Evolutionary conservation across 2,888 invertebrate species (phyloP), one percentile per base, ranked within the genome.

Genomic region (Cabera pusaria): DNA sequence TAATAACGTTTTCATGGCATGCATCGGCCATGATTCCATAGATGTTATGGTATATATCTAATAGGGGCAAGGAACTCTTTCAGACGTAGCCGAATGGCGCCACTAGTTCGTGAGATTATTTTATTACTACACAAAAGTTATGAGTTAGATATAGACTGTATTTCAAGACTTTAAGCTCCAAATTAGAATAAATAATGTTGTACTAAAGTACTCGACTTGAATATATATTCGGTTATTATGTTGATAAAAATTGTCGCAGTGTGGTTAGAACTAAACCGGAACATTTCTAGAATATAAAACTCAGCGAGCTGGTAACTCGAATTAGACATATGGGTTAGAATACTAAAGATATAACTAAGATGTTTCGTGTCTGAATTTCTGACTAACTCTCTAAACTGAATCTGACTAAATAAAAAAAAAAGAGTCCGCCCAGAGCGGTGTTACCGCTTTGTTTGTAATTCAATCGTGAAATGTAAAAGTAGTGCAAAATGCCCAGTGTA

Each of bases 201-300:
- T 61, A 63, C 59, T 65, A n/a, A 62, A 70, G 66, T 58, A 71
- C 71, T 58, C 50, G 59, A 66, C 72, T 73, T 72, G 85, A 85
- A 86, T 86, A 83, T 71, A 77, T 80, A 86, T 82, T 77, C 71
- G 65, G 70, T 70, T 79, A 79, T 84, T 83, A 85, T 77, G 72
- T 64, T 76, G 79, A 81, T 83, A 75, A 75, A 76, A 77, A 76
- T 59, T 72, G 73, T 72, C 65, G 67, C 71, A 72, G 67, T 67
- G 68, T 63, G 62, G 66, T 68, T 68, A 65, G 63, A 70, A 63
- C 59, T 64, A 58, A 69, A 56, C 59, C 56, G 61, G 56, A 48
- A 55, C 65, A 72, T 61, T 65, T 56, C 42, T 49, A 45, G 67
- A 68, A 69, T 72, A 36, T 31, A 27, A 21, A 17, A 17, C 14